phyloP scores from a whole-genome alignment of 2,888 invertebrate genomes.

The Petrophora chlorosata region DNA sequence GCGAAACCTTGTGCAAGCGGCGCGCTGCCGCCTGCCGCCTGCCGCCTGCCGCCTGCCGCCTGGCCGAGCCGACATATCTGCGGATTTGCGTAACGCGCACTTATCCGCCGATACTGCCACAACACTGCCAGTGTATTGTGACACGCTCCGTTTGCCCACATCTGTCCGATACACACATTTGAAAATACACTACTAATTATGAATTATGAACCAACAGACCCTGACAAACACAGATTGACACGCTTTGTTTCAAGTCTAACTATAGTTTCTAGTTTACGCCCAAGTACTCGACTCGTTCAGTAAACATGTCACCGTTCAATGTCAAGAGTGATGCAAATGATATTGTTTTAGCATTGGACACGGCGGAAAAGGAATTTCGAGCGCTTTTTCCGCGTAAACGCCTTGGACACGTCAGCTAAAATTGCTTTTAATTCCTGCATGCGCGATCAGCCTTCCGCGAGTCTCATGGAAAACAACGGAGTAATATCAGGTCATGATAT shows the following conservation, averaged over 20 bases:
- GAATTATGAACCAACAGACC: constrained; percentile 16
- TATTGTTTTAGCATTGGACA: constrained; percentile 44
- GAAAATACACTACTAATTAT: constrained; percentile 40
- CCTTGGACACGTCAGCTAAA: constrained; percentile 41
- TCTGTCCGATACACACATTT: constrained; percentile 53
- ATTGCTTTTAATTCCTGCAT: constrained; percentile 40
- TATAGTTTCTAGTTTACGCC: constrained; percentile 6
- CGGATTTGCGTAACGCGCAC: constrained; percentile 82
- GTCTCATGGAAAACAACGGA: constrained; percentile 56
- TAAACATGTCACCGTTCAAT: constrained; percentile 43
- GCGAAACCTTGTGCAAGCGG: constrained; percentile 83
- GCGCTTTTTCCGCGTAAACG: constrained; percentile 44
- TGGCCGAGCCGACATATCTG: constrained; percentile 80
- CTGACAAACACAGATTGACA: constrained; percentile 17
- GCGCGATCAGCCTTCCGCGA: constrained; percentile 31
- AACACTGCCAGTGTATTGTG: constrained; percentile 54
- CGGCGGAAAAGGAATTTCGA: constrained; percentile 44
- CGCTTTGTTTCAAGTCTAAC: constrained; percentile 12
- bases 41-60: too few relatives aligned
- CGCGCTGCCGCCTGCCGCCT: too few relatives aligned
- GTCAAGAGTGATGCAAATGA: constrained; percentile 50
- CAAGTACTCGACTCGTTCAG: constrained; percentile 21
- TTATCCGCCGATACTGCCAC: constrained; percentile 74
- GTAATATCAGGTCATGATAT: constrained; percentile 67
- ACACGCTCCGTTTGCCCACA: constrained; percentile 72